These are phyloP conservation scores for Penelope pileata DNA, from an alignment of 2,113 vertebrate genomes.

Conservation along the genomic window DNA sequence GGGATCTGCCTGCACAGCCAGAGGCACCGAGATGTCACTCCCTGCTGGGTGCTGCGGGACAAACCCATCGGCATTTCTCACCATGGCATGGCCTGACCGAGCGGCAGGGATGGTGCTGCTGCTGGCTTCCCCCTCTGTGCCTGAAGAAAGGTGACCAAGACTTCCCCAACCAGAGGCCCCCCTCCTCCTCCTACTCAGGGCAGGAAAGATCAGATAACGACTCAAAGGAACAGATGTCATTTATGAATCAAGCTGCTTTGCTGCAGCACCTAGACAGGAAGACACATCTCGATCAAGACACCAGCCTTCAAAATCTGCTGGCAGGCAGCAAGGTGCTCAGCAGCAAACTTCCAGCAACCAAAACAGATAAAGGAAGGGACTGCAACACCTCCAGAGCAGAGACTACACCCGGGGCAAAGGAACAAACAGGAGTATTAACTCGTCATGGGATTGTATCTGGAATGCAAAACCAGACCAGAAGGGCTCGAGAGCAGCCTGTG, in stretches of 20 bases:
- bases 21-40: not conserved
- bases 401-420: not conserved
- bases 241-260: not conserved
- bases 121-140: not conserved
- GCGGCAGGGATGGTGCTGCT: not conserved
- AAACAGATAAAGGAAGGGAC: not conserved
- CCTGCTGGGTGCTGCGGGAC: not conserved
- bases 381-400: not conserved
- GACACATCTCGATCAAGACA: not conserved
- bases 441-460: not conserved
- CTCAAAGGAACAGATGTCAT: not conserved
- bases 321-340: not conserved
- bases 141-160: not conserved
- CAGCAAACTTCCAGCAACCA: not conserved
- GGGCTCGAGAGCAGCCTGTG: not conserved
- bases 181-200: not conserved
- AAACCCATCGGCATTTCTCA: not conserved
- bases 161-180: not conserved
- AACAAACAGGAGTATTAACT: not conserved
- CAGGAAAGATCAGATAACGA: not conserved
- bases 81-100: not conserved
- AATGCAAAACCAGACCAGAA: not conserved
- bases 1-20: not conserved
- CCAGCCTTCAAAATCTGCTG: not conserved
- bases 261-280: constrained; percentile 39